phyloP scores from a whole-genome alignment of 2,888 invertebrate genomes.

The Tetragonisca angustula region DNA sequence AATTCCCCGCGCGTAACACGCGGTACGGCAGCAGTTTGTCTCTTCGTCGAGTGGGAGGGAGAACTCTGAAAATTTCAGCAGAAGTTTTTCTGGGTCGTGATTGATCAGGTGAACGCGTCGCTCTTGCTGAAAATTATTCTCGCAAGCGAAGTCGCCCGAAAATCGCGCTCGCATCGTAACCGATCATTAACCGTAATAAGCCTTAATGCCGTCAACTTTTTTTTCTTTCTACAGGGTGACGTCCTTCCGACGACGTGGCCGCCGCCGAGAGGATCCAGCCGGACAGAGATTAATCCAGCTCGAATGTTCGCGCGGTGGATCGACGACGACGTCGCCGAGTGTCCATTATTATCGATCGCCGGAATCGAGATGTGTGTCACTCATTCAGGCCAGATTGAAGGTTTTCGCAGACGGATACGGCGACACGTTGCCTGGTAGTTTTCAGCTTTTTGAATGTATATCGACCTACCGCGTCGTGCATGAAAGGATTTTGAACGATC shows the following conservation, averaged over 20 bases:
- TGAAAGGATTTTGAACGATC: too few relatives aligned
- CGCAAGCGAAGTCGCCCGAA: background rate
- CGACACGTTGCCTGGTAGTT: background rate
- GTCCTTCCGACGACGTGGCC: background rate
- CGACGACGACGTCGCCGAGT: background rate
- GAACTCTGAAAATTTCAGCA: constrained; percentile 43
- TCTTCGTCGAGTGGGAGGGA: background rate
- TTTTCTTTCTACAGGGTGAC: background rate
- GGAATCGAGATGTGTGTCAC: background rate
- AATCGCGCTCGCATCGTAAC: constrained; percentile 20
- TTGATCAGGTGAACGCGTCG: constrained; percentile 48
- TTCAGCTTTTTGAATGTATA: background rate
- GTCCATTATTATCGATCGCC: constrained; percentile 18
- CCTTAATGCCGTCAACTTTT: constrained; percentile 16
- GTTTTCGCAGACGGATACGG: background rate
- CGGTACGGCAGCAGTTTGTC: background rate
- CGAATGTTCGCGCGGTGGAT: constrained; percentile 4
- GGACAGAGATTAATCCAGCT: constrained; percentile 11
- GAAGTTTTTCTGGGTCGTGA: constrained; percentile 56
- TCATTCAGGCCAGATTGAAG: background rate
- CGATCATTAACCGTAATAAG: constrained; percentile 46
- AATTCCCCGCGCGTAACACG: constrained; percentile 33
- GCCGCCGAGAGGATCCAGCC: background rate
- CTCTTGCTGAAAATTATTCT: constrained; percentile 36
- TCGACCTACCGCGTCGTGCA: background rate